Conservation (phyloP, 2,113 vertebrate genomes). For the Pogona vitticeps region DNA sequence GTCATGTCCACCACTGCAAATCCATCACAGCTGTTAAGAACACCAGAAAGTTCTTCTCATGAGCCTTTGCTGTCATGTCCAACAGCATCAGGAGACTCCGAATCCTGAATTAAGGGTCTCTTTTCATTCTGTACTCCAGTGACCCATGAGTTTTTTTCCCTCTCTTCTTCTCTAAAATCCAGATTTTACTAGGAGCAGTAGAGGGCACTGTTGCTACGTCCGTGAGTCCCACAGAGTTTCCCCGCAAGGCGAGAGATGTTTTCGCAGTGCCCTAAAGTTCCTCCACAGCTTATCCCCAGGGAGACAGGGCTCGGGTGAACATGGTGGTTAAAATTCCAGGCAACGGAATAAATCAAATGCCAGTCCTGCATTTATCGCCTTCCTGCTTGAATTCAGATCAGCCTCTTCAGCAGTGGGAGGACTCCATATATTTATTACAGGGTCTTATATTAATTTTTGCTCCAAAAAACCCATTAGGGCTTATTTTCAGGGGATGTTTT, state of each 20-base stretch:
- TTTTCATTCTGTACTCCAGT: background rate
- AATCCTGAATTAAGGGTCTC: too few relatives aligned
- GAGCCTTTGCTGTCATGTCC: background rate
- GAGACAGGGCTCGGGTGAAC: background rate
- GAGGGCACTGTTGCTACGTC: slow-evolving; percentile 28
- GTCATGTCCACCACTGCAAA: too few relatives aligned
- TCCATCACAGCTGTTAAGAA: too few relatives aligned
- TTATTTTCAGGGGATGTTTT: too few relatives aligned
- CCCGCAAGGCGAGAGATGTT: background rate
- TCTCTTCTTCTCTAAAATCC: too few relatives aligned
- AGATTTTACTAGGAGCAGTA: background rate
- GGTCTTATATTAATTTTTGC: too few relatives aligned
- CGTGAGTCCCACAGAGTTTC: fast-evolving
- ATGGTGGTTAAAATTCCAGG: background rate
- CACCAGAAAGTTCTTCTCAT: background rate
- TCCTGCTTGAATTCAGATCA: background rate
- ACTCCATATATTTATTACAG: too few relatives aligned
- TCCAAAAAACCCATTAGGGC: too few relatives aligned
- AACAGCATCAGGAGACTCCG: background rate
- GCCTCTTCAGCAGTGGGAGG: too few relatives aligned
- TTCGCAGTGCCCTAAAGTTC: background rate
- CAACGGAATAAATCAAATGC: background rate
- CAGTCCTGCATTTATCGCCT: background rate
- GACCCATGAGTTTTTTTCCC: background rate
- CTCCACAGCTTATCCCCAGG: background rate